Evolutionary conservation across 2,113 vertebrate genomes (phyloP).

Genomic region (Paedocypris sp.): DNA sequence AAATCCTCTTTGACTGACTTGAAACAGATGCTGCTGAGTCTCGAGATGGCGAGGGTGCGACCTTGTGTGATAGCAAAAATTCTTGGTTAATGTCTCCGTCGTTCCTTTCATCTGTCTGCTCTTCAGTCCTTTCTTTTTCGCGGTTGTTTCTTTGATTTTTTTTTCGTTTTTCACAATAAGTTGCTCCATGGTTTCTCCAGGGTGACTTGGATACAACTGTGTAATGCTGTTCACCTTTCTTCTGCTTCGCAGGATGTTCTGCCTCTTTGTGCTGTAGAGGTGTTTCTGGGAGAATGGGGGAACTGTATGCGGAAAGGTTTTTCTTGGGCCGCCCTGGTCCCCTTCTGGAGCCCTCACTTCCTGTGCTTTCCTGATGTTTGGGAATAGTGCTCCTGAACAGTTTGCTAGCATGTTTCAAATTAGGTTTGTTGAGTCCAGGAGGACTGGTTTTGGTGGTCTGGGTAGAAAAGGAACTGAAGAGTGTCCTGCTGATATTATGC

Average conservation of each 20-base stretch:
- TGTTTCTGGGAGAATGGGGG: constrained; percentile 3
- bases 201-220: constrained; percentile 65
- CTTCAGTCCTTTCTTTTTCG: constrained; percentile 42
- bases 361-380: constrained; percentile 61
- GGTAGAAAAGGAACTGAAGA: constrained; percentile 29
- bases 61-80: neutral
- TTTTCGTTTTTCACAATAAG: constrained; percentile 64
- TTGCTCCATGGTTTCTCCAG: constrained; percentile 76
- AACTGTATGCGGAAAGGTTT: constrained; percentile 57
- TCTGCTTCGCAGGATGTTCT: constrained; percentile 44
- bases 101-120: constrained; percentile 45
- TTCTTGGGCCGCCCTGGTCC: constrained; percentile 86
- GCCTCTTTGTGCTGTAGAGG: constrained; percentile 38
- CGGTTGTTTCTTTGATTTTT: constrained; percentile 76
- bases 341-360: constrained; percentile 69
- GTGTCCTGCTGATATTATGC: constrained; percentile 19
- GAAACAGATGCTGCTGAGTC: constrained; percentile 14
- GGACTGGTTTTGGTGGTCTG: neutral
- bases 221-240: constrained; percentile 47
- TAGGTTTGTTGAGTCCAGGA: constrained; percentile 42
- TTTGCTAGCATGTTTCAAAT: constrained; percentile 72
- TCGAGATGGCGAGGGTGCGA: neutral
- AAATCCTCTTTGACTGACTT: constrained; percentile 69
- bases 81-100: constrained; percentile 42
- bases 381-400: constrained; percentile 72